Conservation (phyloP, 2,888 invertebrate species). For the Macrophya annulata region DNA sequence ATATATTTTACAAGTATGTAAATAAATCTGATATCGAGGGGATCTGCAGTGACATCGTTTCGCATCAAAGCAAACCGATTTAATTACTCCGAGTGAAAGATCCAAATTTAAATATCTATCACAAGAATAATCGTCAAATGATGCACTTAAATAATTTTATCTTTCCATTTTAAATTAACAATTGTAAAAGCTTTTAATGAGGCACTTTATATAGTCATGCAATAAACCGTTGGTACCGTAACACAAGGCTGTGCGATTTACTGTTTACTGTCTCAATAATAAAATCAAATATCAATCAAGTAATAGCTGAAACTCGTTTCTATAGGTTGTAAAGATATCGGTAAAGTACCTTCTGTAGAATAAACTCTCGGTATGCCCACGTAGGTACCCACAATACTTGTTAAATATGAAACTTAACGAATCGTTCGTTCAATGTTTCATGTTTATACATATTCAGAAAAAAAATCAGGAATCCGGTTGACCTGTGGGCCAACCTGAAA, state of each 20-base stretch:
- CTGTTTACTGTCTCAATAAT: slow-evolving; percentile 45
- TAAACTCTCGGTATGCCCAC: neutral
- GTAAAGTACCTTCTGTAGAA: neutral
- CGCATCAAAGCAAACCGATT: no score
- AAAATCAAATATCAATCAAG: slow-evolving; percentile 35
- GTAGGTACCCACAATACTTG: slow-evolving; percentile 5
- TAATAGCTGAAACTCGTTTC: slow-evolving; percentile 18
- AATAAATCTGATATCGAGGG: neutral
- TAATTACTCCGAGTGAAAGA: neutral
- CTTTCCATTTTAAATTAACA: neutral
- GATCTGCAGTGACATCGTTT: neutral
- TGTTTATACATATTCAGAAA: neutral
- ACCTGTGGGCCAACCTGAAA: no score
- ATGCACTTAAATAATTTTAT: neutral
- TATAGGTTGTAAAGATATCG: slow-evolving; percentile 49
- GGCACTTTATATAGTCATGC: neutral
- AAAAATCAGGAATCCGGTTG: no score
- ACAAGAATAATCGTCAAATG: neutral
- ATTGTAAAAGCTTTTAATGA: neutral
- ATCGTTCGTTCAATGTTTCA: neutral
- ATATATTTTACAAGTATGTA: neutral
- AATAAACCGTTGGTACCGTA: slow-evolving; percentile 1
- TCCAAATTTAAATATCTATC: neutral
- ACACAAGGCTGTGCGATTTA: slow-evolving; percentile 12
- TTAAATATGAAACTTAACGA: neutral